phyloP scores from a whole-genome alignment of 2,113 vertebrate genomes.

The Manacus vitellinus region DNA sequence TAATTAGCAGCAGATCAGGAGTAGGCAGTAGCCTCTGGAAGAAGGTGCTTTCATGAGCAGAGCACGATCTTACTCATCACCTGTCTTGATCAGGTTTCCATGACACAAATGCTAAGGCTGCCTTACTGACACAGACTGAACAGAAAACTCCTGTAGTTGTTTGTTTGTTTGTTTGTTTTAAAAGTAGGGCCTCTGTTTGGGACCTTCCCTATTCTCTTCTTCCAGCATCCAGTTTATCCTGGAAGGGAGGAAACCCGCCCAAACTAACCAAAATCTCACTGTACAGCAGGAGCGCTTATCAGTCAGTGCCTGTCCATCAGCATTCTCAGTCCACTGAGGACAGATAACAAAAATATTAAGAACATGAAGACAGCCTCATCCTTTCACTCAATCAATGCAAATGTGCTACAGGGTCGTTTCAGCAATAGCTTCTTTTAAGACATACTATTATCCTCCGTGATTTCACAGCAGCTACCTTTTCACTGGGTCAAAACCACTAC shows the following conservation, averaged over 20 bases:
- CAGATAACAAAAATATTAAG: not conserved
- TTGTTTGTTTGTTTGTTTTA: not conserved
- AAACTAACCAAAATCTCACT: not conserved
- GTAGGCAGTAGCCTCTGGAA: conserved; percentile 40
- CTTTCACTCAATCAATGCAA: not conserved
- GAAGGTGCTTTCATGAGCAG: conserved; percentile 40
- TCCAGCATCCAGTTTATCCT: not conserved
- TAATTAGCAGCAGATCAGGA: conserved; percentile 52
- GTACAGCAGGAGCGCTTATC: not conserved
- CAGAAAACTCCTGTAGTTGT: not conserved
- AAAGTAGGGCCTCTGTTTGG: not conserved
- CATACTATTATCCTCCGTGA: not conserved
- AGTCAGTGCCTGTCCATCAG: not conserved
- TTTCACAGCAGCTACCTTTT: not conserved
- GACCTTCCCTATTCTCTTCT: not conserved
- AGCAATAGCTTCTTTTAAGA: not conserved
- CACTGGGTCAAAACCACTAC: not conserved
- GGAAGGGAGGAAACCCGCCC: not conserved
- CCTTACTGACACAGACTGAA: not conserved
- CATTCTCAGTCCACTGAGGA: not conserved
- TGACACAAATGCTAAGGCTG: not conserved
- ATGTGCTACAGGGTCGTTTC: not conserved
- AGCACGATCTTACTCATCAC: conserved; percentile 3
- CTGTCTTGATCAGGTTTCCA: conserved; percentile 40
- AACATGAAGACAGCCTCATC: not conserved